These are phyloP conservation scores for Scrobipalpa atriplicella DNA, from an alignment of 2,888 invertebrate genomes.

Conservation along the genomic window DNA sequence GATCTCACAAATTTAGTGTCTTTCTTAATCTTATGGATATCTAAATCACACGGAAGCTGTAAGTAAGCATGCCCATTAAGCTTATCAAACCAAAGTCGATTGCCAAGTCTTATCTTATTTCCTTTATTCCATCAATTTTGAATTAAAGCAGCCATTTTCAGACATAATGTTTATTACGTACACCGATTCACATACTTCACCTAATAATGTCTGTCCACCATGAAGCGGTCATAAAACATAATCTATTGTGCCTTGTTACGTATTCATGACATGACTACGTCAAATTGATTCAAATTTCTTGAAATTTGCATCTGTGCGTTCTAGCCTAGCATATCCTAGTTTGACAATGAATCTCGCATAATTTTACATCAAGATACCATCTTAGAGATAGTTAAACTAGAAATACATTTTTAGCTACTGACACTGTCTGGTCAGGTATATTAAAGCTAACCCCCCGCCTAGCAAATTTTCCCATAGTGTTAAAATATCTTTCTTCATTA, in stretches of 20 bases:
- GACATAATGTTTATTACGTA: constrained; percentile 29
- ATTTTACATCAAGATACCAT: too few species aligned
- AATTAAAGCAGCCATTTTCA: constrained; percentile 26
- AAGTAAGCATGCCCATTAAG: constrained; percentile 21
- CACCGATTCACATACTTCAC: constrained; percentile 46
- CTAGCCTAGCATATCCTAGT: not conserved
- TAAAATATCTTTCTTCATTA: too few species aligned
- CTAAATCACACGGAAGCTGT: not conserved
- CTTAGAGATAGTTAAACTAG: too few species aligned
- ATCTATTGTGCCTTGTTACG: constrained; percentile 32
- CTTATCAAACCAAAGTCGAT: constrained; percentile 23
- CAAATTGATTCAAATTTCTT: constrained; percentile 41
- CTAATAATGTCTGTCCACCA: constrained; percentile 44
- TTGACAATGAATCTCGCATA: too few species aligned
- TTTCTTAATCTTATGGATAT: not conserved
- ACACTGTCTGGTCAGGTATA: too few species aligned
- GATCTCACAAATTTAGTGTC: not conserved
- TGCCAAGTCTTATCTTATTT: constrained; percentile 29
- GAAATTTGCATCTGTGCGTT: constrained; percentile 36
- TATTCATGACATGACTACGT: constrained; percentile 39
- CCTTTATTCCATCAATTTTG: constrained; percentile 29
- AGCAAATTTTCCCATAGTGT: too few species aligned
- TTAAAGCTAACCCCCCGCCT: too few species aligned
- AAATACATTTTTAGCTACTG: too few species aligned
- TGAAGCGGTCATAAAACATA: constrained; percentile 30